A percentile compares a stretch with the other conserved stretches of the same genome.
Conservation (phyloP, 35 echinoderm and acorn worm species). For the Amphiura filiformis region DNA sequence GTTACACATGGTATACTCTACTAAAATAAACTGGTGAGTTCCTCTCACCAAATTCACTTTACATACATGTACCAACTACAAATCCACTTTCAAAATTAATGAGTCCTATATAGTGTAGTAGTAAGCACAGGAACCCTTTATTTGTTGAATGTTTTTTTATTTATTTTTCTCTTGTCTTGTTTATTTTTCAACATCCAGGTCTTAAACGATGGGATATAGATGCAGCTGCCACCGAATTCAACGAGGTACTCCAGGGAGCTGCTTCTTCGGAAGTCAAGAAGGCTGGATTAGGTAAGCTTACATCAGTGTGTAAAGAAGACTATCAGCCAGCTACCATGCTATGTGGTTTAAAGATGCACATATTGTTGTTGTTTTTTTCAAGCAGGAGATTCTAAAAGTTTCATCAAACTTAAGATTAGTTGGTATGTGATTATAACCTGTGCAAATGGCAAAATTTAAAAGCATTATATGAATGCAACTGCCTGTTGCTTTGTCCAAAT, state of each 20-base stretch:
- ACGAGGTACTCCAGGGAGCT: constrained; percentile 41
- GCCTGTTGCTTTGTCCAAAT: too few relatives aligned
- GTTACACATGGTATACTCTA: too few relatives aligned
- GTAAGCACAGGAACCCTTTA: too few relatives aligned
- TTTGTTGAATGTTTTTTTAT: too few relatives aligned
- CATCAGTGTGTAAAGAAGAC: neutral
- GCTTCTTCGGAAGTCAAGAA: constrained; percentile 49
- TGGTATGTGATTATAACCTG: neutral
- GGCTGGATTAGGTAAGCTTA: constrained; percentile 54
- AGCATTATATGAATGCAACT: too few relatives aligned
- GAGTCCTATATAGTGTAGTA: too few relatives aligned
- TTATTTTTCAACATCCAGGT: constrained; percentile 46
- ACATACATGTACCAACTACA: too few relatives aligned
- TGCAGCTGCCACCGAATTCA: constrained; percentile 44
- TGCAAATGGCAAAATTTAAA: too few relatives aligned
- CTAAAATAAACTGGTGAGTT: too few relatives aligned
- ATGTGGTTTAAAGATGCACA: neutral
- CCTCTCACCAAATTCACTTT: too few relatives aligned
- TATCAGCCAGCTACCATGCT: neutral
- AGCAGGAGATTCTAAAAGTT: neutral
- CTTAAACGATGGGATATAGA: constrained; percentile 91
- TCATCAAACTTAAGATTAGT: neutral
- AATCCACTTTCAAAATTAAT: too few relatives aligned
- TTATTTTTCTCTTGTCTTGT: neutral
- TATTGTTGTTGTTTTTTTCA: neutral